Percentiles rank a stretch among this genome's conserved stretches.
Conservation (phyloP, 1,140 invertebrate species). For the Cyphomyrmex costatus region DNA sequence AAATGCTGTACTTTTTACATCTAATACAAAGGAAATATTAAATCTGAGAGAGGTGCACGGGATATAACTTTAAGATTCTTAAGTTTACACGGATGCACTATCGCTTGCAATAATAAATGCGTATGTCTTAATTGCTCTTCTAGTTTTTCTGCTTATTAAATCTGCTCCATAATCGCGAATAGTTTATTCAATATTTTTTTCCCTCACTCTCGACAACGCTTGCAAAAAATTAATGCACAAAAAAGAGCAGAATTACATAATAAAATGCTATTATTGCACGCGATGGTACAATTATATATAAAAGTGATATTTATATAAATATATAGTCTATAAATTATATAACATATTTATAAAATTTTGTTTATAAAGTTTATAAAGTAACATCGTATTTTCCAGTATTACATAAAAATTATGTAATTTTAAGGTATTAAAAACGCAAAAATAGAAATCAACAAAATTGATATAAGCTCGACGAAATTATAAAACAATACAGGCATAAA, state of each 20-base stretch:
- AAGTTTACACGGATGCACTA: constrained; percentile 20
- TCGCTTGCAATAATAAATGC: constrained; percentile 53
- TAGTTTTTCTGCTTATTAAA: not conserved
- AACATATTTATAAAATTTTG: constrained; percentile 28
- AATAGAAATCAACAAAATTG: not conserved
- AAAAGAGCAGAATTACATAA: not conserved
- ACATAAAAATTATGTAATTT: constrained; percentile 4
- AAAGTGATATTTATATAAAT: constrained; percentile 23
- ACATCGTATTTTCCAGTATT: not conserved
- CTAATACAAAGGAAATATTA: constrained; percentile 36
- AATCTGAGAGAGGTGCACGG: constrained; percentile 21
- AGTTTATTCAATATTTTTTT: not conserved
- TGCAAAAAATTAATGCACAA: constrained; percentile 1
- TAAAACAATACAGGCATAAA: not conserved
- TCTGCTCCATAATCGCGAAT: not conserved
- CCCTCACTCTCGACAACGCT: not conserved
- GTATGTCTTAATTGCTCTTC: constrained; percentile 10
- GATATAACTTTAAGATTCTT: constrained; percentile 16
- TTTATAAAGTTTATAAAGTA: not conserved
- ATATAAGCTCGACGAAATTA: constrained; percentile 2
- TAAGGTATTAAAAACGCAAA: not conserved
- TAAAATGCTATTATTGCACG: constrained; percentile 21
- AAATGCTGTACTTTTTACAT: constrained; percentile 47
- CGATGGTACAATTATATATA: not conserved
- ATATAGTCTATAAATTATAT: constrained; percentile 7